Conservation (phyloP, 2,113 vertebrate species). For the Callopanchax toddi region DNA sequence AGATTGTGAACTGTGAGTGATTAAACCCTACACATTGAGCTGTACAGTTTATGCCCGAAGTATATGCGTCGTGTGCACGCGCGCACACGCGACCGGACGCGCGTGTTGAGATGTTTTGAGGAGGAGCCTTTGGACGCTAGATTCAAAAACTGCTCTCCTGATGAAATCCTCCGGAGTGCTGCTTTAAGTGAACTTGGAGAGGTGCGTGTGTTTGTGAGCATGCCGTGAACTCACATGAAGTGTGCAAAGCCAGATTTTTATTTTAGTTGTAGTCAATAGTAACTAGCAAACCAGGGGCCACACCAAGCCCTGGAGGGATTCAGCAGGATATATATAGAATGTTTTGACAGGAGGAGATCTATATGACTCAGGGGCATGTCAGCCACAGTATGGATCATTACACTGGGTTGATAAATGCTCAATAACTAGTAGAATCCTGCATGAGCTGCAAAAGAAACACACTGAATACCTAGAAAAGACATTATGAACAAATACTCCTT, state of each 20-base stretch:
- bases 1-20: too few relatives aligned
- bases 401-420: conserved; percentile 33
- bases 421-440: conserved; percentile 28
- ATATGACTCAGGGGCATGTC: conserved; percentile 54
- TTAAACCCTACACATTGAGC: too few relatives aligned
- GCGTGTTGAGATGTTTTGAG: too few relatives aligned
- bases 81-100: too few relatives aligned
- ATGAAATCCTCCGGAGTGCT: too few relatives aligned
- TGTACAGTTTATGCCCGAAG: too few relatives aligned
- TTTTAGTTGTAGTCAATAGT: conserved; percentile 59
- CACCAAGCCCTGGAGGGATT: conserved; percentile 45
- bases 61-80: too few relatives aligned
- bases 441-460: conserved; percentile 25
- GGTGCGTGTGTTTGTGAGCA: conserved; percentile 5
- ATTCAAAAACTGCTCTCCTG: too few relatives aligned
- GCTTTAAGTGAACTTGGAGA: too few relatives aligned
- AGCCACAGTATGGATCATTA: conserved; percentile 51
- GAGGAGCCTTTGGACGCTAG: too few relatives aligned
- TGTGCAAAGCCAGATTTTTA: conserved; percentile 28
- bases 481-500: background rate
- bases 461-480: background rate
- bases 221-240: conserved; percentile 7
- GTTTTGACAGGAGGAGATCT: conserved; percentile 61
- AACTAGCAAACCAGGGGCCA: conserved; percentile 45
- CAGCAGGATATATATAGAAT: conserved; percentile 66